A percentile compares a stretch with the other conserved stretches of the same genome.
These are phyloP conservation scores for Glaucidium brasilianum DNA, from an alignment of 2,113 vertebrate genomes.

Conservation along the genomic window DNA sequence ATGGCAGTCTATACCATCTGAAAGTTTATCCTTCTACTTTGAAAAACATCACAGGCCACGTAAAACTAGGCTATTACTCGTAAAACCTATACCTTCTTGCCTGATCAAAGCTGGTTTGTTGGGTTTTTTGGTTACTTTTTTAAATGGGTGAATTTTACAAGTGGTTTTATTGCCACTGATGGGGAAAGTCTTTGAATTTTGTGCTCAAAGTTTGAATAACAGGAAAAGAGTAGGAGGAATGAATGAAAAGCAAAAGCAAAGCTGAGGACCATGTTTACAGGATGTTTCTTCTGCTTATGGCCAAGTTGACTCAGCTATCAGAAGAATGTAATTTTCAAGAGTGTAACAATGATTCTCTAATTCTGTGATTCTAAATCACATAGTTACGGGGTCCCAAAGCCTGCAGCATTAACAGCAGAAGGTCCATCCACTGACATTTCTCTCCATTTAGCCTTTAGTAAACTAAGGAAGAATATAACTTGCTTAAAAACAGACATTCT, in stretches of 20 bases:
- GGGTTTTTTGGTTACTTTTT: not conserved
- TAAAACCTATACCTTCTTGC: not conserved
- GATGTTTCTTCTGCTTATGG: not conserved
- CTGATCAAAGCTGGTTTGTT: not conserved
- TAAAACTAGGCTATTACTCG: not conserved
- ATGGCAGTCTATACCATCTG: not conserved
- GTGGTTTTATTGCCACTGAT: not conserved
- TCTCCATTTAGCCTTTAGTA: not conserved
- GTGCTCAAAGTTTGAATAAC: not conserved
- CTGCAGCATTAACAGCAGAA: not conserved
- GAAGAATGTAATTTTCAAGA: rapidly evolving
- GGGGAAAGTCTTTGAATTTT: not conserved
- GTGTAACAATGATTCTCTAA: not conserved
- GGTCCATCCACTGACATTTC: not conserved
- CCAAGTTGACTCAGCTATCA: not conserved
- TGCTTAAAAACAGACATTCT: not conserved
- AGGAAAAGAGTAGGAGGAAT: not conserved
- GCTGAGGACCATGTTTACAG: not conserved
- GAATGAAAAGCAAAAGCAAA: not conserved
- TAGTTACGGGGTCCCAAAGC: not conserved
- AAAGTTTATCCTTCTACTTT: not conserved
- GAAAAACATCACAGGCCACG: not conserved
- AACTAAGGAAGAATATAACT: not conserved
- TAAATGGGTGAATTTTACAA: not conserved
- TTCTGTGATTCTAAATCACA: too few relatives aligned